A percentile compares a stretch with the other conserved stretches of the same genome.
Conservation (phyloP, 2,113 vertebrate species). For the Rhegmatorhina hoffmannsi region DNA sequence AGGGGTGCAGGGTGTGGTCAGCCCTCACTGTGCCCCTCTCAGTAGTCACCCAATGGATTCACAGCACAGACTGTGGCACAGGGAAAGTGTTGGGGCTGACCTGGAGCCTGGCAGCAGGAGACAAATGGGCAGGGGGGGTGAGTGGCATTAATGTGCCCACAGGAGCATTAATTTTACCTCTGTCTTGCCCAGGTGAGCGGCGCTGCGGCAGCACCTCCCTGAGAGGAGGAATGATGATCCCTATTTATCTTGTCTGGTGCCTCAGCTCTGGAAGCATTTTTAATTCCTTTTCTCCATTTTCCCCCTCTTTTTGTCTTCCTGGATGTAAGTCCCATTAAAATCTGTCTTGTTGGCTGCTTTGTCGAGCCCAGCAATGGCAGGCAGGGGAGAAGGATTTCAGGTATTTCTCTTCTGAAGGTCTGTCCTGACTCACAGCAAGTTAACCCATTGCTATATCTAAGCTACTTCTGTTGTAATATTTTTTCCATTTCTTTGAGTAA, state of each 20-base stretch:
- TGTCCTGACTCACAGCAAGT: background rate
- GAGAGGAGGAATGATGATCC: constrained; percentile 15
- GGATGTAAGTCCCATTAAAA: background rate
- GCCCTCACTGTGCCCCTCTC: rapidly evolving
- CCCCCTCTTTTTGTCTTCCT: constrained; percentile 8
- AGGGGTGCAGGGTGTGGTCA: background rate
- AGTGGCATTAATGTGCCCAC: background rate
- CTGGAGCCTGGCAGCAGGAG: background rate
- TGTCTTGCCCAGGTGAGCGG: background rate
- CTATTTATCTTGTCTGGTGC: background rate
- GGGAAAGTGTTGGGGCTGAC: background rate
- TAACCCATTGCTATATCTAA: background rate
- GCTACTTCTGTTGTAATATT: background rate
- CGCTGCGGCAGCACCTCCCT: background rate
- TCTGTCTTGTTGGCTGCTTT: constrained; percentile 39
- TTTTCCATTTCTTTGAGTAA: background rate
- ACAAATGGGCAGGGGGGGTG: background rate
- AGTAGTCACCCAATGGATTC: rapidly evolving
- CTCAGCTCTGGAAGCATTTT: constrained; percentile 35
- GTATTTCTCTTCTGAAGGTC: constrained; percentile 10
- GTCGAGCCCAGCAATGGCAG: background rate
- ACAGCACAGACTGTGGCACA: background rate
- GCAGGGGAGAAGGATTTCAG: background rate
- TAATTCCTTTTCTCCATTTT: constrained; percentile 35
- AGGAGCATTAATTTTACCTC: constrained; percentile 5